Percentiles rank a stretch among this genome's conserved stretches.
Conservation (phyloP, 2,888 invertebrate species). For the Zygothrica quintamaculata region DNA sequence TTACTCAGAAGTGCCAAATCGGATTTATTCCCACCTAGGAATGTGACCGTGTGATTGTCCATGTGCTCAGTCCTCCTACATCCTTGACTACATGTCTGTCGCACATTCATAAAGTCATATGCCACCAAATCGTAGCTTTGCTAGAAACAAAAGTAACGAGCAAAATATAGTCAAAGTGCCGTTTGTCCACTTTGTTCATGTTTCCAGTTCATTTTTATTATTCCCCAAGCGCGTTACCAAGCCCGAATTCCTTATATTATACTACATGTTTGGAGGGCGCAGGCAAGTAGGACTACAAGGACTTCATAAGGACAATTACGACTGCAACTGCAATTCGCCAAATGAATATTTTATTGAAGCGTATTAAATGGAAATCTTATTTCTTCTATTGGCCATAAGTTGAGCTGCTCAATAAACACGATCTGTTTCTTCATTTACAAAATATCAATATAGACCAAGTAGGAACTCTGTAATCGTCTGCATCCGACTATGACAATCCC, state of each 20-base stretch:
- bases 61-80: constrained; percentile 8
- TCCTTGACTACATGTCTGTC: constrained; percentile 21
- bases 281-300: constrained; percentile 33
- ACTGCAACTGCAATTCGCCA: constrained; percentile 60
- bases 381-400: constrained; percentile 33
- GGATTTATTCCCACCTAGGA: constrained; percentile 64
- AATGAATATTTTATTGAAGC: constrained; percentile 82
- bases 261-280: constrained; percentile 33
- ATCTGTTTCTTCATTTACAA: constrained; percentile 22
- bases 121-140: constrained; percentile 29
- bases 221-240: constrained; percentile 64
- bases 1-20: constrained; percentile 65
- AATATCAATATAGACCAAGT: constrained; percentile 16
- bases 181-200: constrained; percentile 27
- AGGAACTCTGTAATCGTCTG: background rate
- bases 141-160: constrained; percentile 3
- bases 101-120: constrained; percentile 73
- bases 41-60: constrained; percentile 16
- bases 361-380: constrained; percentile 78
- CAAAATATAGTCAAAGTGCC: constrained; percentile 38
- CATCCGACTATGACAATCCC: too few relatives aligned
- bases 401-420: constrained; percentile 44
- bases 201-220: constrained; percentile 31
- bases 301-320: too few relatives aligned
- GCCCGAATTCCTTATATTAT: constrained; percentile 63